Evolutionary conservation across 2,113 vertebrate species (phyloP).

Genomic region (Euleptes europaea): DNA sequence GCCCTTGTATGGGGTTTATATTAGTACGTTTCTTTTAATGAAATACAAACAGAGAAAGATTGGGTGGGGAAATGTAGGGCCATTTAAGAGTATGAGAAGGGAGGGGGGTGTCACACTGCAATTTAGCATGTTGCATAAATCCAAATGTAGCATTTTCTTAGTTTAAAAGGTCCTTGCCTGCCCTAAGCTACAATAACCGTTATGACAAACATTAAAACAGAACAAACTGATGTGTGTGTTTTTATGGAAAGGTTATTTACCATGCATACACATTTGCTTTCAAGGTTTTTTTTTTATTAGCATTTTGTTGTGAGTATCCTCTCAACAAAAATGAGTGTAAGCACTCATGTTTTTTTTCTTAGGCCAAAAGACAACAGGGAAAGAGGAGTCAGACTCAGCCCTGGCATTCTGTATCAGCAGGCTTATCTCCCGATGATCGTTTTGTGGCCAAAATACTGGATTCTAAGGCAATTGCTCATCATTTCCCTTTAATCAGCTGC

Average conservation of each 20-base stretch:
- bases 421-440: slow-evolving; percentile 45
- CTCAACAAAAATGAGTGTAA: slow-evolving; percentile 48
- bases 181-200: not conserved
- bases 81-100: too few species aligned
- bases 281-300: not conserved
- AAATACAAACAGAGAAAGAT: too few species aligned
- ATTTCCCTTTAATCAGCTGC: slow-evolving; percentile 53
- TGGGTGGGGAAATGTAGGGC: too few species aligned
- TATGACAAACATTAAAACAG: not conserved
- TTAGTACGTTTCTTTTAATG: too few species aligned
- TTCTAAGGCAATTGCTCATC: slow-evolving; percentile 55
- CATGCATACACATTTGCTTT: not conserved
- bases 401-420: slow-evolving; percentile 45
- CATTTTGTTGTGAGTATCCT: not conserved
- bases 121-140: not conserved
- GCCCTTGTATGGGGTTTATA: too few species aligned
- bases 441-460: slow-evolving; percentile 47
- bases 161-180: not conserved
- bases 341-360: slow-evolving; percentile 61
- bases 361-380: slow-evolving; percentile 55
- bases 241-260: not conserved
- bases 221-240: not conserved
- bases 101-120: not conserved
- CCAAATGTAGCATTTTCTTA: not conserved
- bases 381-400: slow-evolving; percentile 47